A percentile compares a stretch with the other conserved stretches of the same genome.
These are phyloP conservation scores for Trachelus troglodyta DNA, from an alignment of 2,888 invertebrate genomes.

Conservation along the genomic window DNA sequence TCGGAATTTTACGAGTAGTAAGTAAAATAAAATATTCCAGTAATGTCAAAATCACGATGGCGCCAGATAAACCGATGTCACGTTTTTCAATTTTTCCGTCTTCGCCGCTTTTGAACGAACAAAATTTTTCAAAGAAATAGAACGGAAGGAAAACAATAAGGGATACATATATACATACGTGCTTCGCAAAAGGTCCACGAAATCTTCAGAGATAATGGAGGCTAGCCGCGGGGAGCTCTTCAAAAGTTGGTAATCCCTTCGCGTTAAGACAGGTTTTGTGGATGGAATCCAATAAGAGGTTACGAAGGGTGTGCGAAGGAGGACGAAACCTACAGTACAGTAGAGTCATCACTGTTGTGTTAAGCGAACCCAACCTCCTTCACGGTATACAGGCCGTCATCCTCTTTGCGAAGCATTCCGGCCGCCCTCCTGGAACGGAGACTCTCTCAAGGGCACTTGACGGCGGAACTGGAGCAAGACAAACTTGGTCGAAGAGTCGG, in stretches of 20 bases:
- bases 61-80: background rate
- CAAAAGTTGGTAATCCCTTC: background rate
- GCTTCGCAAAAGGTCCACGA: background rate
- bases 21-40: background rate
- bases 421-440: background rate
- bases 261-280: constrained; percentile 30
- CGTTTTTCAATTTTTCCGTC: background rate
- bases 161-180: background rate
- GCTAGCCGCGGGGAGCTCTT: background rate
- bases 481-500: constrained; percentile 21
- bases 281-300: constrained; percentile 45
- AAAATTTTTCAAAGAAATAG: background rate
- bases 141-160: background rate
- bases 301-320: constrained; percentile 26
- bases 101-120: background rate
- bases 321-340: background rate
- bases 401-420: constrained; percentile 23
- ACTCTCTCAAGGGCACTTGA: constrained; percentile 44
- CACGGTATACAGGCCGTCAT: constrained; percentile 23
- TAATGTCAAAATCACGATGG: background rate
- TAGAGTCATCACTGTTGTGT: constrained; percentile 25
- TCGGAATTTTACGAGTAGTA: background rate
- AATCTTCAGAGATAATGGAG: background rate
- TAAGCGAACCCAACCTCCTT: constrained; percentile 26
- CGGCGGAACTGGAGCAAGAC: constrained; percentile 50